A percentile compares a stretch with the other conserved stretches of the same genome.
phyloP scores from a whole-genome alignment of 2,888 invertebrate species.

The Pyrrhosoma nymphula region DNA sequence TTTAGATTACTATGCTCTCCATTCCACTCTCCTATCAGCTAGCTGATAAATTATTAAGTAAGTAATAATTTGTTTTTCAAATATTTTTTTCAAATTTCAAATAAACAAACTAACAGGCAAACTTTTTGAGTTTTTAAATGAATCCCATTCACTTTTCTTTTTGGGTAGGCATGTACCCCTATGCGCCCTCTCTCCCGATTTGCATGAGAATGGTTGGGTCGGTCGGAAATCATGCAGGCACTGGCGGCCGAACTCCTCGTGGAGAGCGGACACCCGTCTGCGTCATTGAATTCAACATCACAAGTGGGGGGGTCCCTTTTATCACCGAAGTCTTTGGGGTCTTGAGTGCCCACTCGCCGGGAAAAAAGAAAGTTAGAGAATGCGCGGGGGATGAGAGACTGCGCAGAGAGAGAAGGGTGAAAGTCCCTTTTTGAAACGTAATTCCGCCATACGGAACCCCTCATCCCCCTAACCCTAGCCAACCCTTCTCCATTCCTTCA shows the following conservation, averaged over 20 bases:
- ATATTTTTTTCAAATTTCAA: too few relatives aligned
- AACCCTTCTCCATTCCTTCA: background rate
- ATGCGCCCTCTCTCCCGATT: too few relatives aligned
- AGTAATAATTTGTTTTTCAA: too few relatives aligned
- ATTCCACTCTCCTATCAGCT: too few relatives aligned
- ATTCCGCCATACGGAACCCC: background rate
- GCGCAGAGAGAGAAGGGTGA: background rate
- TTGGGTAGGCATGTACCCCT: too few relatives aligned
- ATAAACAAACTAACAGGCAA: too few relatives aligned
- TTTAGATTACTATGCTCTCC: too few relatives aligned
- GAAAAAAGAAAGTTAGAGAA: background rate
- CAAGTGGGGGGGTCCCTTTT: background rate
- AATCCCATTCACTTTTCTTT: too few relatives aligned
- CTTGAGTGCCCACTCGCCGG: background rate
- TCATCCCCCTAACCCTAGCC: background rate
- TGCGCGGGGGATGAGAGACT: background rate
- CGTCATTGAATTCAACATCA: background rate
- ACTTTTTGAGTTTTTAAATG: too few relatives aligned
- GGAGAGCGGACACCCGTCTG: background rate
- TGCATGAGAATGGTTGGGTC: background rate
- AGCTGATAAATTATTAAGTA: too few relatives aligned
- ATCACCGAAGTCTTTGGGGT: background rate
- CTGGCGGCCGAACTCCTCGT: too few relatives aligned
- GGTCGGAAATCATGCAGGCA: background rate
- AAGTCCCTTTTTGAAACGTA: background rate